Base-by-base conservation (phyloP, 2,888 invertebrate species). In the Empis livida region DNA sequence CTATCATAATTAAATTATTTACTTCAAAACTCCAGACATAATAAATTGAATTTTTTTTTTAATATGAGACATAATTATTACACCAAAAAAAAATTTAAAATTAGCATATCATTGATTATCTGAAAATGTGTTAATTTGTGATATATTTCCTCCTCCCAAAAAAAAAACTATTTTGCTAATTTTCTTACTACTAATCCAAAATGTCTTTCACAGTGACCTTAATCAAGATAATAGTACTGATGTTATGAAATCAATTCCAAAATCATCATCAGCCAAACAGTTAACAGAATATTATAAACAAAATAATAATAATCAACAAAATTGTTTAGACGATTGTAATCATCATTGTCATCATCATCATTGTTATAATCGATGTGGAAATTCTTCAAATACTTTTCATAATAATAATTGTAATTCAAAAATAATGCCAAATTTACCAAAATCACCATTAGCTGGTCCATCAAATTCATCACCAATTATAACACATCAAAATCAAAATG, bases 201-300 rank as follows among this genome's bases (percentile, higher is more conserved):
- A 27, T 27, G 23, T 27, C 23, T 27, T 27, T 27, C 23, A 27
- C 23, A 27, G 23, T 27, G 23, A 27, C 23, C 23, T 27, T 27
- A 5, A 27, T 35, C n/a, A 35, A 35, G n/a, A 8, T n/a, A n/a
- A 31, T 16, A 43, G 27, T 13, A 30, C 5, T 35, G 32, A 23
- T 43, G 46, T 31, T 15, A 43, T 44, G 45, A 47, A 39, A 40
- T 27, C 47, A 35, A 43, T 45, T 16, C 39, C 48, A 8, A 47
- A 49, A 41, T 51, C 49, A n/a, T 45, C 45, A 30, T 44, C 49
- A 20, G 50, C 48, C 9, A 51, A 45, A 37, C 46, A 46, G 17
- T 47, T 45, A 20, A 27, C 45, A 42, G 47, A 47, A 38, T 35
- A 35, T 35, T n/a, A 8, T n/a, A 35, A 8, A 4, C n/a, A 4